phyloP scores from a whole-genome alignment of 2,888 invertebrate genomes.

The Malthinus seriepunctatus region DNA sequence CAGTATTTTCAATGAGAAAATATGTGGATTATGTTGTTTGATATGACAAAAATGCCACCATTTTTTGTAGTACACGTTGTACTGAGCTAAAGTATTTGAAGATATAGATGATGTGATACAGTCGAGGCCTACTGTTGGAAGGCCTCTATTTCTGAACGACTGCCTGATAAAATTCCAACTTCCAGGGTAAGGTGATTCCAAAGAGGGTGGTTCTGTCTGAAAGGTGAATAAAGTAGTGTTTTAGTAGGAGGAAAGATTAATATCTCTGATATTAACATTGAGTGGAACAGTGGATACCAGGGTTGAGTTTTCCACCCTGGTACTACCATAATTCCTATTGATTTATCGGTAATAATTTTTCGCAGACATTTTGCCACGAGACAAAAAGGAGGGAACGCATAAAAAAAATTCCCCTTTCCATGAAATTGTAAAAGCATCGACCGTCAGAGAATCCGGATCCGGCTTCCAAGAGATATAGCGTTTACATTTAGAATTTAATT shows the following conservation, averaged over 20 bases:
- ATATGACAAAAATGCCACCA: slow-evolving; percentile 6
- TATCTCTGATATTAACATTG: background rate
- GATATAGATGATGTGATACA: background rate
- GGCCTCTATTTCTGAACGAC: background rate
- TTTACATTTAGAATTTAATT: slow-evolving; percentile 17
- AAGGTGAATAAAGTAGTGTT: slow-evolving; percentile 14
- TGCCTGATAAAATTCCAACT: slow-evolving; percentile 19
- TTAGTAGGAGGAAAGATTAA: background rate
- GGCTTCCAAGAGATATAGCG: slow-evolving; percentile 16
- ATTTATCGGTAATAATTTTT: slow-evolving; percentile 40
- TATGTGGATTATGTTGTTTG: background rate
- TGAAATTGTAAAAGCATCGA: slow-evolving; percentile 20
- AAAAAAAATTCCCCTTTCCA: slow-evolving; percentile 22
- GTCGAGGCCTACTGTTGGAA: background rate
- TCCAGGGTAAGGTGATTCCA: slow-evolving; percentile 29
- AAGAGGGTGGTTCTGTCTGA: slow-evolving; percentile 11
- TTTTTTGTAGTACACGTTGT: slow-evolving; percentile 1
- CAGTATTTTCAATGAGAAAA: background rate
- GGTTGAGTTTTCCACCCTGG: slow-evolving; percentile 40
- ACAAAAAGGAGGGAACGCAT: slow-evolving; percentile 41
- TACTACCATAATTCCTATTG: slow-evolving; percentile 40
- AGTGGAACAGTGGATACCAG: slow-evolving; percentile 39
- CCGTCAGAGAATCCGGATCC: slow-evolving; percentile 11
- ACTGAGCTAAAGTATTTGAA: background rate
- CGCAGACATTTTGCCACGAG: slow-evolving; percentile 35